A percentile compares a stretch with the other conserved stretches of the same genome.
phyloP scores from a whole-genome alignment of 2,888 invertebrate genomes.

The Bombyx huttoni region DNA sequence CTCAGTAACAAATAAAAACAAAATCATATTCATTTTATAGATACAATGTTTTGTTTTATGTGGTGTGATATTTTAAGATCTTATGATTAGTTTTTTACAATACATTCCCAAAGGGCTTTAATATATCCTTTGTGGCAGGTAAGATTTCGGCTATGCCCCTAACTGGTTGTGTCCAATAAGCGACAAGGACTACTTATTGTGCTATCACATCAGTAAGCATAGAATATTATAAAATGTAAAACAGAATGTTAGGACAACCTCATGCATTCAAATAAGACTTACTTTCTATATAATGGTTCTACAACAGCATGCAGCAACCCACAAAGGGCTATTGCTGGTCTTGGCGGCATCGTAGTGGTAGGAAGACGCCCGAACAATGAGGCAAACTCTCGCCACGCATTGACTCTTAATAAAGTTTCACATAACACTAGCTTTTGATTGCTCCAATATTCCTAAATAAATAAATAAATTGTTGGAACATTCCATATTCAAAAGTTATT shows the following conservation, averaged over 20 bases:
- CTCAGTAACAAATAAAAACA: too few relatives aligned
- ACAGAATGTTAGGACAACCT: too few relatives aligned
- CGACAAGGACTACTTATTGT: too few relatives aligned
- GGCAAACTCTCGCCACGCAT: constrained; percentile 91
- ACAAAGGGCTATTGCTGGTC: constrained; percentile 84
- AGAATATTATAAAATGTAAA: neutral
- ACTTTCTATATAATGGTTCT: constrained; percentile 89
- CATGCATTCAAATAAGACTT: constrained; percentile 13
- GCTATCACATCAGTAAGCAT: neutral
- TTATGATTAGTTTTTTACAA: too few relatives aligned
- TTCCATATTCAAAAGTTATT: neutral
- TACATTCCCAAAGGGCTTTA: too few relatives aligned
- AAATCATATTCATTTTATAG: too few relatives aligned
- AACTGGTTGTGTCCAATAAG: too few relatives aligned
- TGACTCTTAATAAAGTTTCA: constrained; percentile 88
- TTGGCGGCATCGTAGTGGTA: constrained; percentile 82
- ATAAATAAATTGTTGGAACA: neutral
- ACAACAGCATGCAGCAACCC: constrained; percentile 86
- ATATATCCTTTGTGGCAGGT: too few relatives aligned
- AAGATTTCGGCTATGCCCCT: too few relatives aligned
- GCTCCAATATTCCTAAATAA: constrained; percentile 58
- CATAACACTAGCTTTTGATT: constrained; percentile 97
- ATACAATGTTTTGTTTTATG: too few relatives aligned
- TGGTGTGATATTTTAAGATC: too few relatives aligned
- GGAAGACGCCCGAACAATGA: constrained; percentile 87